Percentiles rank a stretch among this genome's conserved stretches.
Evolutionary conservation across 2,888 invertebrate species (phyloP).

Genomic region (Aphelenchoides bicaudatus): DNA sequence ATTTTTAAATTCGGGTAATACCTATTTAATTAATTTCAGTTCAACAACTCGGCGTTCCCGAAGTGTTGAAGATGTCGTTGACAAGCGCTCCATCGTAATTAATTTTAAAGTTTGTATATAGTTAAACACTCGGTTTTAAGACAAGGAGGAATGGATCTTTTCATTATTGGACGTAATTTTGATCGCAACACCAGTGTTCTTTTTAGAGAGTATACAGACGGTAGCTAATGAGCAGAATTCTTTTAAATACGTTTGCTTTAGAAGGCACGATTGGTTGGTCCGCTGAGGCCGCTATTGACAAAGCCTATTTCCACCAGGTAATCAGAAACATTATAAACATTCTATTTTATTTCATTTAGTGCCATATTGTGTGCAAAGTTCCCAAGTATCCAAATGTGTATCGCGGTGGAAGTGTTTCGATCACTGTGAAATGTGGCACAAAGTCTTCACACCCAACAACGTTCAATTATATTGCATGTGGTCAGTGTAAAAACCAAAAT

Average conservation of each 20-base stretch:
- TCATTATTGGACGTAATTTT: slow-evolving; percentile 64
- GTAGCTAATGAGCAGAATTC: slow-evolving; percentile 20
- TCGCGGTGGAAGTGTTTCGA: slow-evolving; percentile 55
- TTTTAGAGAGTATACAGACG: slow-evolving; percentile 60
- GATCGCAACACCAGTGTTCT: slow-evolving; percentile 61
- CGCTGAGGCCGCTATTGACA: slow-evolving; percentile 62
- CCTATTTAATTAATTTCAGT: slow-evolving; percentile 60
- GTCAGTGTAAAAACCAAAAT: slow-evolving; percentile 8
- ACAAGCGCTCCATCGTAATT: slow-evolving; percentile 42
- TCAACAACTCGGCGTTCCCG: slow-evolving; percentile 64
- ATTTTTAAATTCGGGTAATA: slow-evolving; percentile 26
- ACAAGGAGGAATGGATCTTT: slow-evolving; percentile 62
- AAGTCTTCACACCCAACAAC: slow-evolving; percentile 62
- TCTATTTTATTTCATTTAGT: slow-evolving; percentile 61
- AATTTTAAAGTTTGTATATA: no score
- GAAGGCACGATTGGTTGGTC: slow-evolving; percentile 60
- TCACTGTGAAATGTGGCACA: slow-evolving; percentile 60
- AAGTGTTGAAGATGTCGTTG: slow-evolving; percentile 62
- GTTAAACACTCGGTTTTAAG: no score
- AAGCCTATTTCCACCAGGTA: slow-evolving; percentile 61
- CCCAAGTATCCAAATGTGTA: slow-evolving; percentile 59
- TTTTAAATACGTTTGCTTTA: no score
- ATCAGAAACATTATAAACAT: no score
- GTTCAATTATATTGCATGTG: slow-evolving; percentile 58
- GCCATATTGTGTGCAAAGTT: slow-evolving; percentile 63